Percentiles rank a stretch among this genome's conserved stretches.
Conservation (phyloP, 2,113 vertebrate genomes). For the Mustelus asterias region DNA sequence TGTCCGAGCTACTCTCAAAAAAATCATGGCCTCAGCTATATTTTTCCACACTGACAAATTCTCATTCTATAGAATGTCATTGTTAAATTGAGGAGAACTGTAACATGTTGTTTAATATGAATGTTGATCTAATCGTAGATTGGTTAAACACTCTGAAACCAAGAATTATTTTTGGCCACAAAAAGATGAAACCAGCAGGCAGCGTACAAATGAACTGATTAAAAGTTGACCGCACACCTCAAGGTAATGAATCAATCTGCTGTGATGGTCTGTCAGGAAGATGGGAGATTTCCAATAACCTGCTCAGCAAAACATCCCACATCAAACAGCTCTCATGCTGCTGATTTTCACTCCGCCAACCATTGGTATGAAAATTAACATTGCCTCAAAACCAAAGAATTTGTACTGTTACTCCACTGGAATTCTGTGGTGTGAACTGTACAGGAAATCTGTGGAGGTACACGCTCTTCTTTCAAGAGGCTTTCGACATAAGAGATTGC, state of each 20-base stretch:
- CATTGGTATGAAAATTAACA: background rate
- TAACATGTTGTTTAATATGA: background rate
- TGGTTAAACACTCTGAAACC: background rate
- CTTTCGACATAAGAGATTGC: too few relatives aligned
- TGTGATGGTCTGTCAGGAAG: background rate
- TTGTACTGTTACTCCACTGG: background rate
- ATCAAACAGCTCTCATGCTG: background rate
- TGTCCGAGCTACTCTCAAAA: background rate
- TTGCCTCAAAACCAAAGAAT: background rate
- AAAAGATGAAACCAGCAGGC: background rate
- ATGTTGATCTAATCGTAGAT: background rate
- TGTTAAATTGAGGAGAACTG: constrained; percentile 3
- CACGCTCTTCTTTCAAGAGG: background rate
- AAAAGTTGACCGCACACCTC: background rate
- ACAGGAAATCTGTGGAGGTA: background rate
- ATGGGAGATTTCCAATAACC: background rate
- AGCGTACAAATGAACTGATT: background rate
- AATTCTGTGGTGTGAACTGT: background rate
- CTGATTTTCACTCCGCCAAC: background rate
- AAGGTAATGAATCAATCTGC: background rate
- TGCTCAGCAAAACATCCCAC: background rate
- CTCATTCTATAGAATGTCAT: background rate
- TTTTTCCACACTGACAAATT: background rate
- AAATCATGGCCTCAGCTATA: background rate
- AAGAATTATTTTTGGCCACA: background rate